Evolutionary conservation across 1,140 invertebrate species (phyloP), one percentile per base, ranked within the genome.

Genomic region (Wasmannia auropunctata): DNA sequence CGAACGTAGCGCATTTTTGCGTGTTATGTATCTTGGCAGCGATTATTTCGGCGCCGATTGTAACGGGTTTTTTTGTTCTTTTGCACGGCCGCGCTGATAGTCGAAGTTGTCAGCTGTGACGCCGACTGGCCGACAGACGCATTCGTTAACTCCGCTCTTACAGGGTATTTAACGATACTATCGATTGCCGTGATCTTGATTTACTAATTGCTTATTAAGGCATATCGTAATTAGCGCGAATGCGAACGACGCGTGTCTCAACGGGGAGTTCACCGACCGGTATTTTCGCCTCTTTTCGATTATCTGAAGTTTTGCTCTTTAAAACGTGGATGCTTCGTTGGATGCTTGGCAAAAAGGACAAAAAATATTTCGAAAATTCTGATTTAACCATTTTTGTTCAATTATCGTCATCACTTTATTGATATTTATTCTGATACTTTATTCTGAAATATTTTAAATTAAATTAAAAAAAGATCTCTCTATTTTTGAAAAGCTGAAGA

Each of bases 41-140:
- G 43, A 80, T 81, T 81, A 81, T 54, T 81, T 70, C 11, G 34
- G 16, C 46, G 31, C 4, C 49, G 77, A 81, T 81, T 81, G 72
- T 81, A 81, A 81, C 79, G 65, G 51, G 37, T 63, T 81, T 81
- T n/a, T 81, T 81, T 80, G 16, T 43, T 81, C 37, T 81, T 81
- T 72, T 58, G 25, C 51, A n/a, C 74, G 16, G n/a, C 62, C 14
- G 58, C 31, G 0, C 22, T n/a, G 51, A 81, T 56, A 72, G 28
- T 80, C 65, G 19, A 72, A 58, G 28, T 81, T 54, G 79, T 80
- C 65, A 70, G 65, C 79, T 72, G 79, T 70, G 65, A 49, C n/a
- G 43, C 31, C 40, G 19, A n/a, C n/a, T n/a, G n/a, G 19, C 25
- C 75, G 63, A 63, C 76, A 31, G 46, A 22, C 51, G 65, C 51